Evolutionary conservation across 64 coral and sea anemone genomes (phyloP).

Genomic region (Cladopsammia gracilis): DNA sequence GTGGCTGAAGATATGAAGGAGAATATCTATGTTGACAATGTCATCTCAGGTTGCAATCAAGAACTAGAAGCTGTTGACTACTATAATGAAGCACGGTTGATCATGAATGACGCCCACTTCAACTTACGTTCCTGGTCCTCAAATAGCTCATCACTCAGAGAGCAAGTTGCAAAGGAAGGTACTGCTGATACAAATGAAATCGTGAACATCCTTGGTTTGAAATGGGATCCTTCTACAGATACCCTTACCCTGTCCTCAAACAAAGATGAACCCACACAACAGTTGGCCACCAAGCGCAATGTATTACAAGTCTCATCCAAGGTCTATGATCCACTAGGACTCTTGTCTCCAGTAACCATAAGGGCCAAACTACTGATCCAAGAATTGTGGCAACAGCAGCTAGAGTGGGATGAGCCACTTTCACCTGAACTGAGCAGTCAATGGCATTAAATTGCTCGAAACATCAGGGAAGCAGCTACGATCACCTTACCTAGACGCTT

Average conservation of each 20-base stretch:
- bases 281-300: slow-evolving; percentile 1
- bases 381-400: slow-evolving; percentile 54
- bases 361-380: slow-evolving; percentile 64
- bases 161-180: slow-evolving; percentile 32
- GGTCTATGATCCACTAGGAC: slow-evolving; percentile 49
- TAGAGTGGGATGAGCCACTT: slow-evolving; percentile 66
- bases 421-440: slow-evolving; percentile 13
- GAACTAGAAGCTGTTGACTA: slow-evolving; percentile 26
- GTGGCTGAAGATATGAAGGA: slow-evolving; percentile 44
- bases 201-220: slow-evolving; percentile 64
- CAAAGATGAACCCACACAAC: not conserved
- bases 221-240: slow-evolving; percentile 60
- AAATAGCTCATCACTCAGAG: slow-evolving; percentile 49
- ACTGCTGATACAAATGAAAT: slow-evolving; percentile 19
- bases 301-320: slow-evolving; percentile 44
- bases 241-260: not conserved
- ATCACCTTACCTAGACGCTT: slow-evolving; percentile 50
- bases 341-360: slow-evolving; percentile 48
- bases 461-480: not conserved
- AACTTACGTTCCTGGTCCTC: slow-evolving; percentile 72
- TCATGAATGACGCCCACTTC: slow-evolving; percentile 72
- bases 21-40: slow-evolving; percentile 44
- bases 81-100: slow-evolving; percentile 52
- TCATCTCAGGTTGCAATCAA: slow-evolving; percentile 23
- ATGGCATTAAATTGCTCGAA: slow-evolving; percentile 27